Base-by-base conservation (phyloP, 2,888 invertebrate genomes). In the Notodonta ziczac region DNA sequence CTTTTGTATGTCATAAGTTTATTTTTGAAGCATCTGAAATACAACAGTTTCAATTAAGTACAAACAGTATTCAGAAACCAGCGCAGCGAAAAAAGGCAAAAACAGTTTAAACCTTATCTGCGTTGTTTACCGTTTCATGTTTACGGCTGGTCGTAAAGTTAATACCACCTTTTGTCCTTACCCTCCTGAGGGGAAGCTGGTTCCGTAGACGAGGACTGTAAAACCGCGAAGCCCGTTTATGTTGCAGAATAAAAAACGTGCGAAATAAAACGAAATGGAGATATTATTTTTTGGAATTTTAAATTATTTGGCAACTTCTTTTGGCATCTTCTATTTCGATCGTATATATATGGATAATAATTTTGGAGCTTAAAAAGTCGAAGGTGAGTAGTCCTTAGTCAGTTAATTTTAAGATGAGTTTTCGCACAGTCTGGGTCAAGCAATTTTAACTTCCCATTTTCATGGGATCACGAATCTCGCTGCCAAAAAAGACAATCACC, bases 101-200 rank as follows among this genome's bases (percentile, higher is more conserved):
- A 77, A 80, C 79, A 79, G 78, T 83, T 83, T 74, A 74, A 80
- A 77, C 77, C 80, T 87, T 87, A 87, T 88, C 87, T 86, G 1
- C 70, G 77, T 80, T 80, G 81, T 80, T 80, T 85, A 80, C 77
- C 77, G 77, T 84, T 81, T 76, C 77, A 78, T 82, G 85, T 87
- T 87, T 87, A 88, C 83, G 86, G 80, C 76, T 62, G 65, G 75
- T 76, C 80, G 80, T 88, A 88, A 87, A 88, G 78, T 84, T 86
- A 85, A 87, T 85, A 83, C 84, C 77, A 76, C 82, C 83, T 84
- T 85, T 86, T 85, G 85, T 86, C 77, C 81, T 75, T 74, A 74
- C 81, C 80, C 73, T 70, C 66, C 24, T 69, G 63, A 63, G 24
- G 44, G 63, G 73, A 70, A 70, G 74, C 76, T 77, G 74, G 71